Conservation (phyloP, 1,140 invertebrate species). For the Augochlora pura region DNA sequence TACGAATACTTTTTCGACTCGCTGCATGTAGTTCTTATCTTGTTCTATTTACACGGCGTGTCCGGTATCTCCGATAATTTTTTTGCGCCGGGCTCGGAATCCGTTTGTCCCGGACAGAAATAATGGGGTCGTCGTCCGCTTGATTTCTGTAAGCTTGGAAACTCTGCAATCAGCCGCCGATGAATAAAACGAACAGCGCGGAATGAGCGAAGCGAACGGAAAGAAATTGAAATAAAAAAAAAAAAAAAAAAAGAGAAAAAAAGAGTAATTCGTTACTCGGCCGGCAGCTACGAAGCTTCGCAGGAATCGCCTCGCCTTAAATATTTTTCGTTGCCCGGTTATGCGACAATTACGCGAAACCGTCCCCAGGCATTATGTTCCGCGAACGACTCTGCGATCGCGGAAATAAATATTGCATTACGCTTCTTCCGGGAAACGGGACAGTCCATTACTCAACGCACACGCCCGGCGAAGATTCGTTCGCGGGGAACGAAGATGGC, state of each 20-base stretch:
- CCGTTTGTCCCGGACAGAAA: slow-evolving; percentile 22
- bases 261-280: slow-evolving; percentile 19
- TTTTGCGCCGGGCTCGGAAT: slow-evolving; percentile 13
- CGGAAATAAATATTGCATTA: too few species aligned
- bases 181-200: slow-evolving; percentile 28
- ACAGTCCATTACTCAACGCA: too few species aligned
- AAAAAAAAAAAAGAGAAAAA: too few species aligned
- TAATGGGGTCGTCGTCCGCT: slow-evolving; percentile 28
- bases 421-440: too few species aligned
- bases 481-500: too few species aligned
- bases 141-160: slow-evolving; percentile 34
- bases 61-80: slow-evolving; percentile 38
- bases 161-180: slow-evolving; percentile 34
- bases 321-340: not conserved
- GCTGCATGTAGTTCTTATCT: slow-evolving; percentile 28
- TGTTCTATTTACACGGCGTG: slow-evolving; percentile 30
- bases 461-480: too few species aligned
- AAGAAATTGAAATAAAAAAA: slow-evolving; percentile 10
- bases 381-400: too few species aligned
- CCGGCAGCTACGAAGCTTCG: too few species aligned
- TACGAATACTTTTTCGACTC: too few species aligned
- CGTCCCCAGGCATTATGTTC: too few species aligned
- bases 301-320: not conserved
- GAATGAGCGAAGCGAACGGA: not conserved
- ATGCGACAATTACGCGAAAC: not conserved